Base-by-base conservation (phyloP, 2,888 invertebrate genomes). In the Tachina lurida region DNA sequence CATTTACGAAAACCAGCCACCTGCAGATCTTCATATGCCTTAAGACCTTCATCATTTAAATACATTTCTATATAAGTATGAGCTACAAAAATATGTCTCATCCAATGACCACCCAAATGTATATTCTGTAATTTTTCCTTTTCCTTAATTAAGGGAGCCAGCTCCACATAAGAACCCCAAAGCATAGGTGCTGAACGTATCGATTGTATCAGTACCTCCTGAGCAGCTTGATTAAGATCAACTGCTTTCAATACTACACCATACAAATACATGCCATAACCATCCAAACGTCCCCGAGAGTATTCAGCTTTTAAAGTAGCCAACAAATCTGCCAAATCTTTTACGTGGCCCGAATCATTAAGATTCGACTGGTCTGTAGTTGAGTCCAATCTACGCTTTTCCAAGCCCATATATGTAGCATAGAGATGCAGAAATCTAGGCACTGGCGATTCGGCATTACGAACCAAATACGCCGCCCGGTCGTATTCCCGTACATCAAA, bases 81-180 rank as follows among this genome's bases (percentile, higher is more conserved):
- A 0, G 96, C 98, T 84, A 97, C 94, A 92, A 99, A 99, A 91
- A 99, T 97, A 88, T 97, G 95, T 92, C 96, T 96, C 94, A 99
- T 97, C 99, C 99, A 99, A 92, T 98, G 98, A 88, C 96, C 95
- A 0, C 98, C 98, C 58, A 96, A 92, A 81, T 94, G 94, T 7
- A 96, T 91, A 4, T 94, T 93, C 83, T 95, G 94, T 22, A 96
- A 91, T 71, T 96, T 96, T 89, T 97, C 96, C 92, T 96, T 96
- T 89, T 97, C 97, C 86, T 95, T 95, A 75, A 99, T 95, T 2
- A 99, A 93, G 10, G 96, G 95, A 0, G 98, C 96, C 15, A 99
- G 93, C 92, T 99, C 98, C 49, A 97, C 94, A 97, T 99, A 99
- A 0, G 98, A 97, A 58, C 97, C 96, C 99, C 99, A 99, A 84